These are phyloP conservation scores for Corapipo altera DNA, from an alignment of 2,113 vertebrate species.

Conservation along the genomic window DNA sequence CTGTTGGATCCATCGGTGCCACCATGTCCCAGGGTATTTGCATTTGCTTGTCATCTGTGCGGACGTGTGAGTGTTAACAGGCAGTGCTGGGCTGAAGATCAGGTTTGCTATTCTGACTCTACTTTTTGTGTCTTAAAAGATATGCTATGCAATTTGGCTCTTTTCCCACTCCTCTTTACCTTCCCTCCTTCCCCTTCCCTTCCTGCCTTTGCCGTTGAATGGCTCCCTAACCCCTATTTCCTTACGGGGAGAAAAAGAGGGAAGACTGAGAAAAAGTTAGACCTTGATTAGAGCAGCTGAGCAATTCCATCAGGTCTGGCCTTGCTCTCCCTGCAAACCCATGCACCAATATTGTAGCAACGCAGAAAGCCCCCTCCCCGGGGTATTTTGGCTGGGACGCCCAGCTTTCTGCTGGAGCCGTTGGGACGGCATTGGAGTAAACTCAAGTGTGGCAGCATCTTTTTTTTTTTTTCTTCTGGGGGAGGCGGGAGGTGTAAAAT, in stretches of 20 bases:
- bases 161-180: background rate
- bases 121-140: background rate
- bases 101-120: background rate
- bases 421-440: background rate
- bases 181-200: background rate
- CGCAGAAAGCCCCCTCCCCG: background rate
- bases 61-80: background rate
- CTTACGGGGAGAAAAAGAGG: background rate
- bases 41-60: background rate
- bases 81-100: background rate
- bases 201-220: background rate
- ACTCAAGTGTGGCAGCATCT: background rate
- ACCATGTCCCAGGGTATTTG: background rate
- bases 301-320: background rate
- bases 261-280: background rate
- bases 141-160: background rate
- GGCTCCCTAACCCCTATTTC: background rate
- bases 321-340: background rate
- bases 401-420: background rate
- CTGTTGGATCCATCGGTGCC: fast-evolving
- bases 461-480: fast-evolving
- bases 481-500: background rate
- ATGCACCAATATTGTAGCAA: background rate
- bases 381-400: background rate
- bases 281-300: background rate